Evolutionary conservation across 2,113 vertebrate genomes (phyloP).

Genomic region (Hyperopisus bebe): DNA sequence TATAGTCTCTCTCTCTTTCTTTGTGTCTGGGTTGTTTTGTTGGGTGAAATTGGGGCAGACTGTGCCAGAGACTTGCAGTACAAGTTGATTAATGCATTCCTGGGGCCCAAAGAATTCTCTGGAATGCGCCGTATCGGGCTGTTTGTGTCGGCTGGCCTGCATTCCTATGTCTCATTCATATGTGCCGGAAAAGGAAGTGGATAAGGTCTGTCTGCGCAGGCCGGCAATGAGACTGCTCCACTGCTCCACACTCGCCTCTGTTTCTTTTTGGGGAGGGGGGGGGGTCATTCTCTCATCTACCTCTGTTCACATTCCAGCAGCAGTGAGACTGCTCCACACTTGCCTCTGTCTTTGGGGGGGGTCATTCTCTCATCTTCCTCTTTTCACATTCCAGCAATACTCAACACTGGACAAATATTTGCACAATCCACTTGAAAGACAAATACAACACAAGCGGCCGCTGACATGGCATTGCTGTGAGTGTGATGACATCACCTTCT

Average conservation of each 20-base stretch:
- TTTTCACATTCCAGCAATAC: slow-evolving; percentile 25
- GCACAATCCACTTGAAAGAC: slow-evolving; percentile 30
- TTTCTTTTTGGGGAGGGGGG: background rate
- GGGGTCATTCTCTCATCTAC: background rate
- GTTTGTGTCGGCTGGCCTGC: slow-evolving; percentile 40
- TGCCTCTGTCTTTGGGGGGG: background rate
- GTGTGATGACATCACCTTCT: slow-evolving; percentile 45
- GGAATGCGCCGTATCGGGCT: slow-evolving; percentile 22
- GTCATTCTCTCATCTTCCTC: background rate
- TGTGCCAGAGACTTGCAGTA: slow-evolving; percentile 24
- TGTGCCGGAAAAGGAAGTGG: slow-evolving; percentile 44
- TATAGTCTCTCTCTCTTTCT: background rate
- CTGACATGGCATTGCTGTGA: slow-evolving; percentile 37
- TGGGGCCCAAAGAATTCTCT: slow-evolving; percentile 36
- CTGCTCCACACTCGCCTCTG: background rate
- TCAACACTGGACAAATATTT: slow-evolving; percentile 48
- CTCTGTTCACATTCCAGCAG: slow-evolving; percentile 22
- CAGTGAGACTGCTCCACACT: background rate
- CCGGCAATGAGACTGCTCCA: background rate
- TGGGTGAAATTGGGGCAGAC: slow-evolving; percentile 8
- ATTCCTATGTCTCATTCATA: slow-evolving; percentile 36
- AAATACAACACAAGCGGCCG: slow-evolving; percentile 40
- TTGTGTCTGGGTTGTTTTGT: background rate
- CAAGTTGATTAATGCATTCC: slow-evolving; percentile 30
- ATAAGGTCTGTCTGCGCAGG: slow-evolving; percentile 39